These are phyloP conservation scores for Pseudococcus viburni DNA, from an alignment of 2,888 invertebrate species.

Conservation along the genomic window DNA sequence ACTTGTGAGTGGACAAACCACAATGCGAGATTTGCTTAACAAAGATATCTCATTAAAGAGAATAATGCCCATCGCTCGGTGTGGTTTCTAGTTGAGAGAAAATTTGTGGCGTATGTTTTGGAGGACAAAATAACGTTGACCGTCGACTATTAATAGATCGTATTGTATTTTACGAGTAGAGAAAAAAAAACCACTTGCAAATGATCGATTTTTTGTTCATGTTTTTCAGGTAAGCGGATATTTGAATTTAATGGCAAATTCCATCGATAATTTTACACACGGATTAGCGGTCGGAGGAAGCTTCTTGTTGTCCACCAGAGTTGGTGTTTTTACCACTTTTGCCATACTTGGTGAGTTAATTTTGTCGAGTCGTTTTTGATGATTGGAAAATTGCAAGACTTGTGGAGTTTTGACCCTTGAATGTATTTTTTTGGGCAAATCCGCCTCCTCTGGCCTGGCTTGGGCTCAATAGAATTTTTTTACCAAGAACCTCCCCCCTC, in stretches of 20 bases:
- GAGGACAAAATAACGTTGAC: not conserved
- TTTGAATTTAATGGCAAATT: conserved; percentile 94
- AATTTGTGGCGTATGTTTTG: not conserved
- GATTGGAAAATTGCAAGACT: not conserved
- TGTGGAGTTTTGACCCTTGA: too few relatives aligned
- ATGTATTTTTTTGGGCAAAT: too few relatives aligned
- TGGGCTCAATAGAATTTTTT: too few relatives aligned
- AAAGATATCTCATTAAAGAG: conserved; percentile 20
- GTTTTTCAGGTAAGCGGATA: conserved; percentile 85
- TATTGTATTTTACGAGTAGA: conserved; percentile 58
- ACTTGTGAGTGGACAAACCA: not conserved
- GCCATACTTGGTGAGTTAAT: conserved; percentile 76
- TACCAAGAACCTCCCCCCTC: too few relatives aligned
- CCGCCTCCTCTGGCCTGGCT: too few relatives aligned
- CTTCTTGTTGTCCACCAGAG: conserved; percentile 90
- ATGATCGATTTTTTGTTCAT: not conserved
- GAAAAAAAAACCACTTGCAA: not conserved
- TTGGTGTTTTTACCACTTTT: conserved; percentile 92
- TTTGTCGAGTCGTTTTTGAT: not conserved
- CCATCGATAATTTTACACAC: conserved; percentile 98
- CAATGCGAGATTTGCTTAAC: not conserved
- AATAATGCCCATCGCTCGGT: not conserved
- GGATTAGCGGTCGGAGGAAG: conserved; percentile 98
- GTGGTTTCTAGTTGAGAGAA: not conserved
- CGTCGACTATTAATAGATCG: conserved; percentile 11